Percentiles rank a stretch among this genome's conserved stretches.
phyloP scores from a whole-genome alignment of 2,888 invertebrate species.

The Pseudolycoriella hygida region DNA sequence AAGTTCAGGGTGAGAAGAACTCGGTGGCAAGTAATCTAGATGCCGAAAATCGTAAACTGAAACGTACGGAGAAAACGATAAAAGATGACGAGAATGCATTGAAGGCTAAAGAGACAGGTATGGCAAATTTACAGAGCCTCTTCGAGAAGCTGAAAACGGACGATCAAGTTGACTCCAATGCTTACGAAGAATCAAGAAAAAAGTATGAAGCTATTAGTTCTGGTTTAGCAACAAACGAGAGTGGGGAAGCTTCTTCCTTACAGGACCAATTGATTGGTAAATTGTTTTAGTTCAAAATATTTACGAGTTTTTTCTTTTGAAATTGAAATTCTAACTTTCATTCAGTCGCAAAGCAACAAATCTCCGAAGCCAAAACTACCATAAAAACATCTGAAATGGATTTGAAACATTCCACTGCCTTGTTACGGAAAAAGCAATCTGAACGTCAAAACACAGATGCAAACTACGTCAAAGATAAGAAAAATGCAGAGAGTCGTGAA shows the following conservation, averaged over 20 bases:
- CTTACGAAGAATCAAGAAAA: conserved; percentile 53
- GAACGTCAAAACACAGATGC: conserved; percentile 48
- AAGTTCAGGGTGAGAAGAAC: conserved; percentile 41
- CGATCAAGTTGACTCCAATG: conserved; percentile 46
- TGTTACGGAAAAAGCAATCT: conserved; percentile 44
- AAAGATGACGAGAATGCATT: conserved; percentile 47
- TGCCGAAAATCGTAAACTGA: conserved; percentile 48
- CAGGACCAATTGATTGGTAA: conserved; percentile 76
- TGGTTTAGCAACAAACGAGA: conserved; percentile 61
- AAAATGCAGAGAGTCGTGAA: conserved; percentile 36
- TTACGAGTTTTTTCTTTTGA: background rate
- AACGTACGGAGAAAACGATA: conserved; percentile 45
- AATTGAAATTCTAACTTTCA: background rate
- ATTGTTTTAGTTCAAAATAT: no score
- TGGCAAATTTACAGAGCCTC: conserved; percentile 39
- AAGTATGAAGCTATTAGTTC: conserved; percentile 69
- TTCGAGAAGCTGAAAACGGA: conserved; percentile 50
- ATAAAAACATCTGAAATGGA: conserved; percentile 63
- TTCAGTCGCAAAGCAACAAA: conserved; percentile 54
- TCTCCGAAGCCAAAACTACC: conserved; percentile 60
- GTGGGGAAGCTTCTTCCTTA: conserved; percentile 64
- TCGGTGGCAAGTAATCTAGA: conserved; percentile 45
- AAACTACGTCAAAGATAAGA: conserved; percentile 47
- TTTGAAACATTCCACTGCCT: conserved; percentile 39
- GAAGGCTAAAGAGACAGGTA: conserved; percentile 38